Conservation (phyloP, 2,888 invertebrate species). For the Parelbella ahira region DNA sequence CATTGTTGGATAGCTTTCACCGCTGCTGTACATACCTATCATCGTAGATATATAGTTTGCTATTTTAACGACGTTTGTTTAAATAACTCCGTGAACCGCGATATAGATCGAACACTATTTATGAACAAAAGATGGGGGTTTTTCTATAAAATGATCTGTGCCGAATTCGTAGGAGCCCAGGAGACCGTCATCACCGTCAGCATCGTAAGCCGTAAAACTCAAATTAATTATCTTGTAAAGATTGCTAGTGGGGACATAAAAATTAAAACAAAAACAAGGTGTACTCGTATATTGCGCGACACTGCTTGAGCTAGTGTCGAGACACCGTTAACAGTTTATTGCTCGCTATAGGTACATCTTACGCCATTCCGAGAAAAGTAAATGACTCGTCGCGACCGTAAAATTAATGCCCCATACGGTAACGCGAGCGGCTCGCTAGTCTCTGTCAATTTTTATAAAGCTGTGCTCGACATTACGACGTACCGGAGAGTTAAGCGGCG, state of each 20-base stretch:
- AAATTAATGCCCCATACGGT: conserved; percentile 71
- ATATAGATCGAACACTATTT: too few relatives aligned
- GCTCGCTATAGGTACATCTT: conserved; percentile 63
- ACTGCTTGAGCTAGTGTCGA: conserved; percentile 43
- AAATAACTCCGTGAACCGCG: too few relatives aligned
- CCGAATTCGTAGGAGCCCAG: background rate
- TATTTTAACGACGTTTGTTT: too few relatives aligned
- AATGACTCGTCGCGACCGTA: conserved; percentile 68
- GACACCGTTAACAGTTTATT: conserved; percentile 67
- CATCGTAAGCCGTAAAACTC: conserved; percentile 60
- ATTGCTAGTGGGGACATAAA: conserved; percentile 69
- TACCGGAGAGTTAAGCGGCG: too few relatives aligned
- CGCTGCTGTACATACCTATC: too few relatives aligned
- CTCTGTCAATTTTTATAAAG: conserved; percentile 71
- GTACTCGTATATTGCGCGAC: conserved; percentile 38
- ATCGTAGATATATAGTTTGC: too few relatives aligned
- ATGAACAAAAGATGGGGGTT: too few relatives aligned
- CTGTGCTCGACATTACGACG: conserved; percentile 56
- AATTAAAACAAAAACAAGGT: conserved; percentile 66
- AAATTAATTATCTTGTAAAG: conserved; percentile 74
- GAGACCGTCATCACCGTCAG: background rate
- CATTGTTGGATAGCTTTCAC: too few relatives aligned
- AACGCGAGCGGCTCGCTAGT: conserved; percentile 64
- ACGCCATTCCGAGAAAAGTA: conserved; percentile 72
- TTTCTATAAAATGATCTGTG: too few relatives aligned